A percentile compares a stretch with the other conserved stretches of the same genome.
phyloP scores from a whole-genome alignment of 2,797 vertebrate genomes.

The Coregonus sp. region DNA sequence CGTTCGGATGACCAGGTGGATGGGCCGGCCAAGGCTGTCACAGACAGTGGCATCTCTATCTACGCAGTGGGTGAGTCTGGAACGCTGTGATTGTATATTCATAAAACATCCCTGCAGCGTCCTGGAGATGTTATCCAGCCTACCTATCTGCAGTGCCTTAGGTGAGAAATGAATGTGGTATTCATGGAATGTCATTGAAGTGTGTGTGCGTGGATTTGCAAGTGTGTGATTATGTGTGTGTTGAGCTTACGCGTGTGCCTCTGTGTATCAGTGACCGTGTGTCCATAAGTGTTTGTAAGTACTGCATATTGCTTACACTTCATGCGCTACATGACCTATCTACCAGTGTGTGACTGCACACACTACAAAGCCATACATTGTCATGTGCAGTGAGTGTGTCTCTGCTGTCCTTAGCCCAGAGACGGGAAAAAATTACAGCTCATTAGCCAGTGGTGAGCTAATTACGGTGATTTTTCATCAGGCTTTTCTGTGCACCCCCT shows the following conservation, averaged over 20 bases:
- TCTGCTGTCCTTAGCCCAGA: conserved; percentile 46
- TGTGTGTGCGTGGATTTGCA: background rate
- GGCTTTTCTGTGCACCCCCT: conserved; percentile 50
- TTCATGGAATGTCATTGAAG: conserved; percentile 53
- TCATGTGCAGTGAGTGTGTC: background rate
- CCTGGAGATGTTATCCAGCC: background rate
- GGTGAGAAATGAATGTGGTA: conserved; percentile 56
- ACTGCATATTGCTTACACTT: conserved; percentile 18
- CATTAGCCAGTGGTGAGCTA: conserved; percentile 71
- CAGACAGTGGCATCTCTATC: conserved; percentile 82
- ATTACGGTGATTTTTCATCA: conserved; percentile 77
- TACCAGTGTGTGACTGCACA: conserved; percentile 24
- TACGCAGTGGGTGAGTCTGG: conserved; percentile 83
- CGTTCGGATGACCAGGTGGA: conserved; percentile 77
- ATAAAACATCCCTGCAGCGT: conserved; percentile 50
- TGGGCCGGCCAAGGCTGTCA: conserved; percentile 68
- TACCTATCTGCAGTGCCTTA: conserved; percentile 57
- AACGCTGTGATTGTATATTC: conserved; percentile 52
- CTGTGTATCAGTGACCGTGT: background rate
- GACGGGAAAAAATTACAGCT: conserved; percentile 75
- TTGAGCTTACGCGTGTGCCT: background rate
- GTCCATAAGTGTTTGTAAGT: conserved; percentile 25
- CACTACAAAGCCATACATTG: background rate
- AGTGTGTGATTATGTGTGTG: background rate
- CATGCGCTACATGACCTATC: conserved; percentile 33